These are phyloP conservation scores for Distichodus sexfasciatus DNA, from an alignment of 2,797 vertebrate species.

Conservation along the genomic window DNA sequence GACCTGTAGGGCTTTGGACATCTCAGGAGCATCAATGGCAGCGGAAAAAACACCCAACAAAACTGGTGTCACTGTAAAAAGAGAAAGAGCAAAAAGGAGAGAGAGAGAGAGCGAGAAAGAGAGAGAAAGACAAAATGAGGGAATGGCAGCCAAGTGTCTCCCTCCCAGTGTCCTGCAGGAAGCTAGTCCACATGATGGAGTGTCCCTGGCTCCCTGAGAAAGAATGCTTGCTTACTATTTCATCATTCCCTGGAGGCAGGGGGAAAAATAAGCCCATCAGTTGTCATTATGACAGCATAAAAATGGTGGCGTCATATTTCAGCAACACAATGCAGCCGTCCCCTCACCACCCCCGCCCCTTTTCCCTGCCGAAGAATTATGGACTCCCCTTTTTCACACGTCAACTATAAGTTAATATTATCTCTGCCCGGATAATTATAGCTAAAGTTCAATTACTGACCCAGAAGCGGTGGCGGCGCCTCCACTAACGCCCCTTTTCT, in stretches of 20 bases:
- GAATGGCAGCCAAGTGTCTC: constrained; percentile 13
- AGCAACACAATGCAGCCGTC: constrained; percentile 86
- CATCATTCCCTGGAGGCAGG: constrained; percentile 92
- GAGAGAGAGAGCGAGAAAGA: background rate
- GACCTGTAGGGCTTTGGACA: background rate
- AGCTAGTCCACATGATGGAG: constrained; percentile 83
- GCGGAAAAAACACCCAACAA: constrained; percentile 3
- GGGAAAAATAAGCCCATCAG: constrained; percentile 98
- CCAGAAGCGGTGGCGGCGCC: constrained; percentile 76
- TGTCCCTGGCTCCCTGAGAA: constrained; percentile 85
- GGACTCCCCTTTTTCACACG: constrained; percentile 81
- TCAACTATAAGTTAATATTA: constrained; percentile 96
- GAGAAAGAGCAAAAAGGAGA: background rate
- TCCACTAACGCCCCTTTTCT: constrained; percentile 76
- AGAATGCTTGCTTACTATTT: constrained; percentile 97
- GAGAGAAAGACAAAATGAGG: too few species aligned
- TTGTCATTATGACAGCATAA: constrained; percentile 99
- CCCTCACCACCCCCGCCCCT: constrained; percentile 1
- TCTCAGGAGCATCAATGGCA: background rate
- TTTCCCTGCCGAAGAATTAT: constrained; percentile 83
- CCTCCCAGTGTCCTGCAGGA: constrained; percentile 45
- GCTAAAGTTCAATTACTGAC: constrained; percentile 96
- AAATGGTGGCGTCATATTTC: constrained; percentile 99
- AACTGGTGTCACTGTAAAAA: constrained; percentile 13
- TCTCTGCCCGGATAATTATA: constrained; percentile 99